Conservation (phyloP, 2,113 vertebrate genomes). For the Oophaga pumilio region DNA sequence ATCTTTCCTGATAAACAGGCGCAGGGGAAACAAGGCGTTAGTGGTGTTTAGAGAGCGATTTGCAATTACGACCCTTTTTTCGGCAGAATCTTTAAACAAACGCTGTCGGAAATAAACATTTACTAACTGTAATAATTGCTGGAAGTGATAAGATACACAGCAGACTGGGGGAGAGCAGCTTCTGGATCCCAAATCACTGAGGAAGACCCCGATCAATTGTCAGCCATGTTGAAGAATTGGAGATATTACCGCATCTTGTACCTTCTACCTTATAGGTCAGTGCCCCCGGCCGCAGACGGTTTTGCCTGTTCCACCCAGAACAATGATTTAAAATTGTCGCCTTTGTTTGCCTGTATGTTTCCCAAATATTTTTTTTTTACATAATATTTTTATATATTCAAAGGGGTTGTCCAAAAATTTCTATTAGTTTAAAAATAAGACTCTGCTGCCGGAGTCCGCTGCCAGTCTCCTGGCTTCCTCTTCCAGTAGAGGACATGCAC, state of each 20-base stretch:
- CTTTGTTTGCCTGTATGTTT: too few relatives aligned
- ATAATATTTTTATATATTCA: too few relatives aligned
- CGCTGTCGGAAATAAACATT: slow-evolving; percentile 24
- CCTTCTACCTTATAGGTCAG: neutral
- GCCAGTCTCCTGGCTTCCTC: too few relatives aligned
- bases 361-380: too few relatives aligned
- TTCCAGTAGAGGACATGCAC: too few relatives aligned
- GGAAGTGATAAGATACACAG: slow-evolving; percentile 36
- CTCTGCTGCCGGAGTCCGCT: too few relatives aligned
- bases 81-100: slow-evolving; percentile 18
- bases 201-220: neutral
- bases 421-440: too few relatives aligned
- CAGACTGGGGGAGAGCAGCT: neutral
- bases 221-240: too few relatives aligned
- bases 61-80: slow-evolving; percentile 12
- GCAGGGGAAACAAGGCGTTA: slow-evolving; percentile 16
- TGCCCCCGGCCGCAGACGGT: too few relatives aligned
- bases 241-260: neutral
- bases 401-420: too few relatives aligned
- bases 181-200: neutral
- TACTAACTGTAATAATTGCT: slow-evolving; percentile 36
- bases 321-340: too few relatives aligned
- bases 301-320: too few relatives aligned
- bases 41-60: slow-evolving; percentile 33
- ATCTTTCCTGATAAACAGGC: neutral